Conservation (phyloP, 2,113 vertebrate genomes). For the Gulo gulo region DNA sequence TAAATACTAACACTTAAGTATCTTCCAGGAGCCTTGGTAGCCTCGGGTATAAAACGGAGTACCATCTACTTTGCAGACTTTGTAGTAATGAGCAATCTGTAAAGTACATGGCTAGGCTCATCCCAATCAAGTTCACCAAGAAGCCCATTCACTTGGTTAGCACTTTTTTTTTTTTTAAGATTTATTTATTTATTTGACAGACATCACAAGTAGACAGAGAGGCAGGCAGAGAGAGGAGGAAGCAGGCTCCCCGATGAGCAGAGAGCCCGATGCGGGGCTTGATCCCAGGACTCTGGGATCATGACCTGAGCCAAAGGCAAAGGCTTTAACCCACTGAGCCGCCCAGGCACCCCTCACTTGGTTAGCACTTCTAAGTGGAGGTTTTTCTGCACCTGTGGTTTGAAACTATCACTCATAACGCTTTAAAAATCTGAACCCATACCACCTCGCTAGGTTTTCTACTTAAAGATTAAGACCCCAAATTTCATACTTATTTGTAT, state of each 20-base stretch:
- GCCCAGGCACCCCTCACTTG: neutral
- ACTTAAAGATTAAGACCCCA: neutral
- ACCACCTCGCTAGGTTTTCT: neutral
- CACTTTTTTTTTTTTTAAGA: neutral
- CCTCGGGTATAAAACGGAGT: neutral
- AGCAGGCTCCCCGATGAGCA: too few relatives aligned
- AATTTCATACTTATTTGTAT: neutral
- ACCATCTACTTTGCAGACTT: neutral
- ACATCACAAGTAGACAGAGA: too few relatives aligned
- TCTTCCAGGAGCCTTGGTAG: neutral
- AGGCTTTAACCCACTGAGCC: neutral
- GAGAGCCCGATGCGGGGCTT: too few relatives aligned
- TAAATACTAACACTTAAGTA: neutral
- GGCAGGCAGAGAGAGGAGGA: too few relatives aligned
- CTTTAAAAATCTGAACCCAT: neutral
- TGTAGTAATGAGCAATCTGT: neutral
- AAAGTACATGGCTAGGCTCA: neutral
- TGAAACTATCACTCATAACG: neutral
- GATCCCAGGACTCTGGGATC: too few relatives aligned
- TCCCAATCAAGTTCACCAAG: neutral
- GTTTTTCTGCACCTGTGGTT: neutral
- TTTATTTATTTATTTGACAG: too few relatives aligned
- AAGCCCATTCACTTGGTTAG: neutral
- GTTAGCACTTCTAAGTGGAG: neutral
- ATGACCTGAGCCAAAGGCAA: too few relatives aligned